Evolutionary conservation across 2,113 vertebrate species (phyloP).

Genomic region (Lanius collurio): DNA sequence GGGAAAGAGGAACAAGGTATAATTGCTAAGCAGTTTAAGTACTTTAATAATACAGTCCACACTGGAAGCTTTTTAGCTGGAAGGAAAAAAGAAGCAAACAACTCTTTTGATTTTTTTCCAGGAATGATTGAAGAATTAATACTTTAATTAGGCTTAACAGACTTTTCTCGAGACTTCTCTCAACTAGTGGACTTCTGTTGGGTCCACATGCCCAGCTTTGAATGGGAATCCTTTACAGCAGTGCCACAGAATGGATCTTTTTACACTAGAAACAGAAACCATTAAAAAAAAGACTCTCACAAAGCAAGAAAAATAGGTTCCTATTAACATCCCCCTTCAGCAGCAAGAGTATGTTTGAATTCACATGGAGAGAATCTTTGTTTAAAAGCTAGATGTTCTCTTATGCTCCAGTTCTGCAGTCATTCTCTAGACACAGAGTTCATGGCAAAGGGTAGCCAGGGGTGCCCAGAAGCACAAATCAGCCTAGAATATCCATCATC

Average conservation of each 20-base stretch:
- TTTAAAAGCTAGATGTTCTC: background rate
- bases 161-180: background rate
- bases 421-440: background rate
- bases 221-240: background rate
- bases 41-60: background rate
- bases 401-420: background rate
- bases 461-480: background rate
- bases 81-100: background rate
- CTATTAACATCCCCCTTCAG: background rate
- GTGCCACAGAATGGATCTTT: background rate
- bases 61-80: background rate
- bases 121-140: background rate
- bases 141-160: background rate
- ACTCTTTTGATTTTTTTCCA: background rate
- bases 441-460: background rate
- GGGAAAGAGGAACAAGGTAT: background rate
- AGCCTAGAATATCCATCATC: background rate
- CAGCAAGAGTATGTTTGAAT: background rate
- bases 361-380: background rate
- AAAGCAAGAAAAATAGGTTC: background rate
- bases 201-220: background rate
- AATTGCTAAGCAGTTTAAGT: background rate
- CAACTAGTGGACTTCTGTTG: background rate
- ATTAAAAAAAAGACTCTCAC: background rate
- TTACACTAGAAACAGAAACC: background rate